phyloP scores from a whole-genome alignment of 2,888 invertebrate species.

The Synanthedon andrenaeformis region DNA sequence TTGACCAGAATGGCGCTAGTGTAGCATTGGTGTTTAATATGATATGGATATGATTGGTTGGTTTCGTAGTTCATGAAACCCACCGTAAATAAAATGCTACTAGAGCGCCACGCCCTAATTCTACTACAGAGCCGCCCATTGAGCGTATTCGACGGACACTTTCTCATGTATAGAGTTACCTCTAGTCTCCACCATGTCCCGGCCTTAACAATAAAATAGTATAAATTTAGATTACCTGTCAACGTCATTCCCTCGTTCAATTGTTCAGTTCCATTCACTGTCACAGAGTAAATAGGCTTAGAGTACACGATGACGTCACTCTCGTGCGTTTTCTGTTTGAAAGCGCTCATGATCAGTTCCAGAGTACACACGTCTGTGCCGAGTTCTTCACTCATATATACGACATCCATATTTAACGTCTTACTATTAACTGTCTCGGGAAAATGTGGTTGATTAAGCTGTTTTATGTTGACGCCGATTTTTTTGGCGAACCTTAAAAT shows the following conservation, averaged over 20 bases:
- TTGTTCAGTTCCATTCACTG: conserved; percentile 76
- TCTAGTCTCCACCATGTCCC: too few species aligned
- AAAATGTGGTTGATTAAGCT: conserved; percentile 49
- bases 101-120: too few species aligned
- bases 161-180: too few species aligned
- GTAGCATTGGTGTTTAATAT: too few species aligned
- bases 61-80: too few species aligned
- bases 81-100: too few species aligned
- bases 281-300: conserved; percentile 81
- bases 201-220: too few species aligned
- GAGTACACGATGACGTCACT: conserved; percentile 78
- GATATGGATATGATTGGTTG: too few species aligned
- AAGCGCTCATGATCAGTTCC: conserved; percentile 78
- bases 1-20: too few species aligned
- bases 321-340: conserved; percentile 76
- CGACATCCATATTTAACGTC: conserved; percentile 23
- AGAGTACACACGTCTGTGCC: conserved; percentile 73
- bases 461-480: conserved; percentile 47
- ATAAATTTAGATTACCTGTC: conserved; percentile 58
- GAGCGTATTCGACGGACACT: too few species aligned
- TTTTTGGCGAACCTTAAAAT: conserved; percentile 54
- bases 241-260: conserved; percentile 72
- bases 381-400: conserved; percentile 49
- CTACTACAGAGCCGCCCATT: too few species aligned
- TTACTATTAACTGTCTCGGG: conserved; percentile 38